Base-by-base conservation (phyloP, 2,113 vertebrate genomes). In the Mormyrus lacerda region DNA sequence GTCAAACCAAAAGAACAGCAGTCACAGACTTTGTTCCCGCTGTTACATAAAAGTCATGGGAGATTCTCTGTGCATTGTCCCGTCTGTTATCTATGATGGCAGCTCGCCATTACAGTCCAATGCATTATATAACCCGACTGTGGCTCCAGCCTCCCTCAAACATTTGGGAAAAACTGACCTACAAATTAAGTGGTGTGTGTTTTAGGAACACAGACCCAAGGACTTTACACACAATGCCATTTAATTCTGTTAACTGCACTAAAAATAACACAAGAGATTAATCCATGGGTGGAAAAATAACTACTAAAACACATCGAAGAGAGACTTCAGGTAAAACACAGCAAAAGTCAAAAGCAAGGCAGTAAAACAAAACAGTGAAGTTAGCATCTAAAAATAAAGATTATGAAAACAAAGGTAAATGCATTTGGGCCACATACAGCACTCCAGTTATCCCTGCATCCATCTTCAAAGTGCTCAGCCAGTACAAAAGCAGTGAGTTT, bases 21-120 rank as follows among this genome's bases (percentile, higher is more conserved):
- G 6, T 42, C 13, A 24, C 35, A 35, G 17, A 87, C 7, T 24
- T 39, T 19, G 51, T 58, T 35, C 82, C 85, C 27, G 5, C 48
- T 39, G 51, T 39, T 58, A 21, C 27, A 87, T 31, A 87, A 51
- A 87, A 55, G 51, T 87, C 51, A 87, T 21, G 86, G 86, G 86
- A 58, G 45, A 58, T 61, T 1, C 53, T 51, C 50, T 58, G 86
- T 42, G 27, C 39, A 61, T 39, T 58, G 31, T 87, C 50, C 50
- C 11, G 35, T 21, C 39, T 87, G 31, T 39, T 39, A 87, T 87
- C 86, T 58, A 51, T 39, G 31, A 61, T 87, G 86, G 86, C 86
- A 58, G 31, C 31, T 11, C 35, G 86, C 48, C 47, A 87, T 87
- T 53, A 17, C 19, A 53, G 48, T 39, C 31, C 13, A 53, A 51